Evolutionary conservation across 2,797 vertebrate species (phyloP).

Genomic region (Botia almorhae): DNA sequence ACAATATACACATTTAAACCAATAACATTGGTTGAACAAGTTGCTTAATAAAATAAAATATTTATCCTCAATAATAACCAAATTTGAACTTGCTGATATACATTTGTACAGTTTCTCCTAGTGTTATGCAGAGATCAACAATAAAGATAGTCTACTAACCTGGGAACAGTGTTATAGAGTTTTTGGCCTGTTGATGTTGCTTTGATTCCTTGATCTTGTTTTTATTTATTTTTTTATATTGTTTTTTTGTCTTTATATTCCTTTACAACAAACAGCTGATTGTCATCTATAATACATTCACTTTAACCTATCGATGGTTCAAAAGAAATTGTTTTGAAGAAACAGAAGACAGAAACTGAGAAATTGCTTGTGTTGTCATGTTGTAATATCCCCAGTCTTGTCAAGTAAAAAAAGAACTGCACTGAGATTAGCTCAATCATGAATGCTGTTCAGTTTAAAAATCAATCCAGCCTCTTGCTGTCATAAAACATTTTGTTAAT

Average conservation of each 20-base stretch:
- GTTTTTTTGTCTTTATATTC: neutral
- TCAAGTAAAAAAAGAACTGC: neutral
- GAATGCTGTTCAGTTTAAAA: neutral
- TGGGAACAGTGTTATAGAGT: too few relatives aligned
- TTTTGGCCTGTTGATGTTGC: neutral
- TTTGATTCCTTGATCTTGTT: neutral
- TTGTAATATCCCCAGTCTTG: neutral
- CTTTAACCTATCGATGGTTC: neutral
- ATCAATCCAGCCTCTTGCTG: conserved; percentile 14
- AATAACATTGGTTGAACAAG: too few relatives aligned
- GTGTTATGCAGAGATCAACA: too few relatives aligned
- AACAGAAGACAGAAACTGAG: too few relatives aligned
- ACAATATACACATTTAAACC: too few relatives aligned
- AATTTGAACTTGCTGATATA: too few relatives aligned
- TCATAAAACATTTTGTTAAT: conserved; percentile 25
- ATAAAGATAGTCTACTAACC: too few relatives aligned
- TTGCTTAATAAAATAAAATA: too few relatives aligned
- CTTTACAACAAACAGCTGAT: neutral
- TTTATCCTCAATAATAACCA: too few relatives aligned
- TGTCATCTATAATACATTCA: neutral
- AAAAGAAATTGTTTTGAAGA: neutral
- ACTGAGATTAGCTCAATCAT: neutral
- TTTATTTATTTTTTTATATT: neutral
- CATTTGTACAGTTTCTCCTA: too few relatives aligned
- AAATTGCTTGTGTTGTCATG: neutral